Evolutionary conservation across 2,888 invertebrate genomes (phyloP).

Genomic region (Argyresthia albistria): DNA sequence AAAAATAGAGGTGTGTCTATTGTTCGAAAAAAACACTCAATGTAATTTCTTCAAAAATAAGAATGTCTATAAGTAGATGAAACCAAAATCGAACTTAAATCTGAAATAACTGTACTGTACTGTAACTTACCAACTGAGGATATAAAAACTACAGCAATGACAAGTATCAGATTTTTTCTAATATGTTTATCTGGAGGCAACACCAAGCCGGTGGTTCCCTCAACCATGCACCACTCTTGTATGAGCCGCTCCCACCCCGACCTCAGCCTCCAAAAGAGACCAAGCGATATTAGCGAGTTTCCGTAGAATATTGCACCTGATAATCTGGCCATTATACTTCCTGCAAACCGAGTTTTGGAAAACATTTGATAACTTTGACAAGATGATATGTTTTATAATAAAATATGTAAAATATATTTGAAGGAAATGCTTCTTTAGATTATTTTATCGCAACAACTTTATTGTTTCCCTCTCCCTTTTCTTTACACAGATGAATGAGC

Average conservation of each 20-base stretch:
- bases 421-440: no score
- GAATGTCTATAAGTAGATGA: no score
- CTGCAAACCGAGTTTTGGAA: conserved; percentile 16
- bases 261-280: conserved; percentile 59
- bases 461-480: no score
- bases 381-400: neutral
- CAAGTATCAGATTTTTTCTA: conserved; percentile 23
- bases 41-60: neutral
- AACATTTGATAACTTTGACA: neutral
- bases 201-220: conserved; percentile 21
- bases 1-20: neutral
- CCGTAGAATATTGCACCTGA: conserved; percentile 68
- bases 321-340: conserved; percentile 33
- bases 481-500: no score
- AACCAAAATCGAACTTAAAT: no score
- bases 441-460: no score
- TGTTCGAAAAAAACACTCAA: neutral
- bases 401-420: no score
- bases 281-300: conserved; percentile 60
- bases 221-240: conserved; percentile 29
- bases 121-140: conserved; percentile 27
- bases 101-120: no score
- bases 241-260: conserved; percentile 35
- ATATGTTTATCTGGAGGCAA: conserved; percentile 26
- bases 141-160: conserved; percentile 18